A percentile compares a stretch with the other conserved stretches of the same genome.
These are phyloP conservation scores for Halictus ligatus DNA, from an alignment of 2,888 invertebrate species.

Conservation along the genomic window DNA sequence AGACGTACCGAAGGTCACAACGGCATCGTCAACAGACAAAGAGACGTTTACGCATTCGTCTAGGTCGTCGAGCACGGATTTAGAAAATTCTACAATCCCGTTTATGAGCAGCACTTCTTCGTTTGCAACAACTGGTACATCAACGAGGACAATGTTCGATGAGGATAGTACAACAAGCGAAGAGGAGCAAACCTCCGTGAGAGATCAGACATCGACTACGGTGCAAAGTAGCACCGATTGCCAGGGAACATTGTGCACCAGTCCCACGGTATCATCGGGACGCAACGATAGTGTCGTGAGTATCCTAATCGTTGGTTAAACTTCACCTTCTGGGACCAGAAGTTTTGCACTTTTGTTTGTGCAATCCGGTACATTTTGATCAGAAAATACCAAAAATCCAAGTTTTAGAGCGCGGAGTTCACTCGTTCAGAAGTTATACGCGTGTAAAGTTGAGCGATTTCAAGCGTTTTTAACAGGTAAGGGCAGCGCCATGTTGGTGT, in stretches of 20 bases:
- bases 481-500: no score
- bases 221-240: slow-evolving; percentile 39
- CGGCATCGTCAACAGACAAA: slow-evolving; percentile 23
- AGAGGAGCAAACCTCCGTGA: slow-evolving; percentile 30
- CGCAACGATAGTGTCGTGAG: slow-evolving; percentile 59
- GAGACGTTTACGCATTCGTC: slow-evolving; percentile 27
- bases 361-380: no score
- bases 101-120: slow-evolving; percentile 28
- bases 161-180: slow-evolving; percentile 16
- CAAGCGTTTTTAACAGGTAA: no score
- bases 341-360: no score
- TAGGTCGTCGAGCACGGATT: slow-evolving; percentile 33
- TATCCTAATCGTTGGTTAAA: background rate
- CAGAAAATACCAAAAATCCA: no score
- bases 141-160: slow-evolving; percentile 18
- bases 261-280: slow-evolving; percentile 38
- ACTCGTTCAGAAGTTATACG: no score
- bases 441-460: no score
- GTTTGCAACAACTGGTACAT: slow-evolving; percentile 15
- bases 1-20: slow-evolving; percentile 43
- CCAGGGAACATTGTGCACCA: slow-evolving; percentile 50
- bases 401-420: no score
- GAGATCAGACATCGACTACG: slow-evolving; percentile 15
- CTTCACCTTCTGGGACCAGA: no score
- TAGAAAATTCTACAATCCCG: slow-evolving; percentile 44